Evolutionary conservation across 2,797 vertebrate genomes (phyloP).

Genomic region (Hemitrygon akajei): DNA sequence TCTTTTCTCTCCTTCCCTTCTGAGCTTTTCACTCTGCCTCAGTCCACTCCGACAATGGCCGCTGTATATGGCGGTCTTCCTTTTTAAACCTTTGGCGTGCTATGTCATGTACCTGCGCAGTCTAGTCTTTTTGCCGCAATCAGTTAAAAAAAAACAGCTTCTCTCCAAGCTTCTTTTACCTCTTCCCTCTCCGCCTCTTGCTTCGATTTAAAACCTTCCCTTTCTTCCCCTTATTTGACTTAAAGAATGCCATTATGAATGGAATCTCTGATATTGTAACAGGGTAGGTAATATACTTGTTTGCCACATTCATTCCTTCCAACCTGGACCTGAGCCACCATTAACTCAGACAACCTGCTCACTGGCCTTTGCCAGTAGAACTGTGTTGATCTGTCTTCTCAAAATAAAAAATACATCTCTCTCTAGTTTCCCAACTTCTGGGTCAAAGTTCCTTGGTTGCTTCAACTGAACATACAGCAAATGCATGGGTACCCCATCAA

Average conservation of each 20-base stretch:
- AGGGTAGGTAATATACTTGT: neutral
- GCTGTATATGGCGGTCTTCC: too few species aligned
- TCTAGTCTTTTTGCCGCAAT: too few species aligned
- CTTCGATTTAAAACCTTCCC: too few species aligned
- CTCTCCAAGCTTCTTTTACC: too few species aligned
- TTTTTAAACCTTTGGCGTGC: too few species aligned
- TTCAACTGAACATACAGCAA: neutral
- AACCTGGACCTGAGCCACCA: neutral
- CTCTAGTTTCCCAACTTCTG: neutral
- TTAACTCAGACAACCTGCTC: neutral
- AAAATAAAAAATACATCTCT: neutral
- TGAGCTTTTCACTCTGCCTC: too few species aligned
- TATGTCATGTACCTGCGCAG: too few species aligned
- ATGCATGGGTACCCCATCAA: neutral
- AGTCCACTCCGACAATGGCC: too few species aligned
- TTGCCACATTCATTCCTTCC: neutral
- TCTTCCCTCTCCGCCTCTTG: too few species aligned
- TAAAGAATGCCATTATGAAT: neutral
- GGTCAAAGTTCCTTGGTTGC: neutral
- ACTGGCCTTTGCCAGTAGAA: neutral
- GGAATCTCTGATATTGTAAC: neutral
- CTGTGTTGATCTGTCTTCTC: neutral
- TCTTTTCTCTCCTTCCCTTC: too few species aligned
- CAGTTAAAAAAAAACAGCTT: too few species aligned
- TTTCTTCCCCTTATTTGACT: neutral